Conservation (phyloP, 2,113 vertebrate species). For the Callocephalon fimbriatum region DNA sequence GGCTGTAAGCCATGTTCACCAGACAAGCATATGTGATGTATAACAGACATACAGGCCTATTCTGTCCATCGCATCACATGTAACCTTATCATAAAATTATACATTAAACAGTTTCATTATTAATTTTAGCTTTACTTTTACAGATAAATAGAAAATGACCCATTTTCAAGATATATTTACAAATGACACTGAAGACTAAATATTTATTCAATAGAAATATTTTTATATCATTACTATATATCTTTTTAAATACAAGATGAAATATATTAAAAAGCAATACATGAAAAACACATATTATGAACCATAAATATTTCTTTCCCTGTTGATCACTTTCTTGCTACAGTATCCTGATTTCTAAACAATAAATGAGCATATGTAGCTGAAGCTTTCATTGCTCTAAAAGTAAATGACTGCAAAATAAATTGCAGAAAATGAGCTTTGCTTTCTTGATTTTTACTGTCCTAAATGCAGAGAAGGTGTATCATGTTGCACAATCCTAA, state of each 20-base stretch:
- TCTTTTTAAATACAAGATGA: background rate
- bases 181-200: background rate
- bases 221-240: background rate
- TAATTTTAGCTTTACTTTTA: background rate
- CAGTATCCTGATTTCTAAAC: background rate
- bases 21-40: background rate
- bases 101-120: background rate
- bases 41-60: rapidly evolving
- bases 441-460: background rate
- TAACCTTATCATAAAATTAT: background rate
- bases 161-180: background rate
- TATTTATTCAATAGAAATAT: background rate
- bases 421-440: background rate
- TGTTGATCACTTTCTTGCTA: background rate
- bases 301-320: background rate
- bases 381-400: background rate
- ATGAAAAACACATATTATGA: background rate
- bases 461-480: background rate
- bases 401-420: background rate
- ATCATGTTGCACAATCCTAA: background rate
- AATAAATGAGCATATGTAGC: background rate
- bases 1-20: background rate
- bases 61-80: background rate
- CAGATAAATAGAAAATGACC: background rate
- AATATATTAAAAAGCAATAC: background rate